phyloP scores from a whole-genome alignment of 2,888 invertebrate species.

The Cryptus viduatorius region DNA sequence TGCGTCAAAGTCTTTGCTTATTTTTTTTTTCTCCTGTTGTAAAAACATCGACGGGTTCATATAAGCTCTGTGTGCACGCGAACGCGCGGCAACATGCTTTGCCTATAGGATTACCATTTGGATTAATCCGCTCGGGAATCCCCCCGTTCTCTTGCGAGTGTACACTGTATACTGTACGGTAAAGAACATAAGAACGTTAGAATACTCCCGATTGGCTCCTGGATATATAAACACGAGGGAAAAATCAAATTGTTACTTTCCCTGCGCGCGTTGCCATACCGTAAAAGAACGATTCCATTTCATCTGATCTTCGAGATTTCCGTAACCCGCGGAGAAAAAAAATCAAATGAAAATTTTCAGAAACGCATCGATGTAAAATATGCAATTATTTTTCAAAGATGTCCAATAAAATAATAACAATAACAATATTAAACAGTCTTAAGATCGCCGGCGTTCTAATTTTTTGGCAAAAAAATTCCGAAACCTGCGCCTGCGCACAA shows the following conservation, averaged over 20 bases:
- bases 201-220: conserved; percentile 17
- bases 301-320: conserved; percentile 4
- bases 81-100: conserved; percentile 76
- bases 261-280: conserved; percentile 37
- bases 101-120: conserved; percentile 84
- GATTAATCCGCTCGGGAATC: conserved; percentile 78
- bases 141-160: conserved; percentile 69
- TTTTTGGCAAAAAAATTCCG: background rate
- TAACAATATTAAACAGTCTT: background rate
- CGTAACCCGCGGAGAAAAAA: background rate
- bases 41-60: conserved; percentile 78
- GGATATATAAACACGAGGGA: conserved; percentile 79
- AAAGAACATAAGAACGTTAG: conserved; percentile 63
- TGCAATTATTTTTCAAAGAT: background rate
- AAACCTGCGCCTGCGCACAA: background rate
- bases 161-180: conserved; percentile 23
- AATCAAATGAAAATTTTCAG: background rate
- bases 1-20: conserved; percentile 65
- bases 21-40: conserved; percentile 75
- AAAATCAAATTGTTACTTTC: conserved; percentile 75
- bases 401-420: background rate
- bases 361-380: no score
- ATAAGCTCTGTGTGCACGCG: conserved; percentile 46
- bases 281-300: conserved; percentile 78
- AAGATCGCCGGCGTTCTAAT: background rate